Percentiles rank a stretch among this genome's conserved stretches.
phyloP scores from a whole-genome alignment of 2,113 vertebrate species.

The Odontesthes bonariensis region DNA sequence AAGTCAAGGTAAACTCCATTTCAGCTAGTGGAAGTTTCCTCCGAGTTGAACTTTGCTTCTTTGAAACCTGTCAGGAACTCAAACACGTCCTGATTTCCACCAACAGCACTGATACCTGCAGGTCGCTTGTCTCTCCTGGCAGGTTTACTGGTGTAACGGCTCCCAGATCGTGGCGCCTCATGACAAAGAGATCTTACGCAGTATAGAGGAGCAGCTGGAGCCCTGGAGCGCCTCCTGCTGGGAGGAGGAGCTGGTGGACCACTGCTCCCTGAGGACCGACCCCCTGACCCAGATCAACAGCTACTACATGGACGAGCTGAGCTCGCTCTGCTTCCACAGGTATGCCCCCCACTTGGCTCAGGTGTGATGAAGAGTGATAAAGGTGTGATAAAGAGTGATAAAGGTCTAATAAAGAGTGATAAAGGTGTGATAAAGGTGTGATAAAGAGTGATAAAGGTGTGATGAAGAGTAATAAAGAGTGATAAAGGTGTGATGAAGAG shows the following conservation, averaged over 20 bases:
- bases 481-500: no score
- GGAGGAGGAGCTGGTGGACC: conserved; percentile 87
- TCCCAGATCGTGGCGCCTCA: conserved; percentile 93
- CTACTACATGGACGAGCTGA: conserved; percentile 90
- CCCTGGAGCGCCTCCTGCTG: conserved; percentile 94
- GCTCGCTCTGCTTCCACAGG: conserved; percentile 91
- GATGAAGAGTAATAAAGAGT: no score
- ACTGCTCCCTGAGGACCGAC: conserved; percentile 85
- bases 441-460: no score
- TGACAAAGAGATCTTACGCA: conserved; percentile 90
- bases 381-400: no score
- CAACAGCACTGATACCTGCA: background rate
- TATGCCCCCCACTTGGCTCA: conserved; percentile 40
- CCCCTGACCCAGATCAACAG: conserved; percentile 86
- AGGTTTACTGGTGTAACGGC: conserved; percentile 96
- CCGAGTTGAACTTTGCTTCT: no score
- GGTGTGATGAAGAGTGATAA: no score
- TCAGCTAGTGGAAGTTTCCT: no score
- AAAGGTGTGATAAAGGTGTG: no score
- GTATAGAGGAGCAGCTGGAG: conserved; percentile 89
- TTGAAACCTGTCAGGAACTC: no score
- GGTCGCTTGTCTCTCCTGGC: background rate
- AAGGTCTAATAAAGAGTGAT: no score
- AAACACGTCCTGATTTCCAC: background rate
- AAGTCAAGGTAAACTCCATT: no score